Evolutionary conservation across 2,888 invertebrate genomes (phyloP), one percentile per base, ranked within the genome.

Genomic region (Metacarcinus magister): DNA sequence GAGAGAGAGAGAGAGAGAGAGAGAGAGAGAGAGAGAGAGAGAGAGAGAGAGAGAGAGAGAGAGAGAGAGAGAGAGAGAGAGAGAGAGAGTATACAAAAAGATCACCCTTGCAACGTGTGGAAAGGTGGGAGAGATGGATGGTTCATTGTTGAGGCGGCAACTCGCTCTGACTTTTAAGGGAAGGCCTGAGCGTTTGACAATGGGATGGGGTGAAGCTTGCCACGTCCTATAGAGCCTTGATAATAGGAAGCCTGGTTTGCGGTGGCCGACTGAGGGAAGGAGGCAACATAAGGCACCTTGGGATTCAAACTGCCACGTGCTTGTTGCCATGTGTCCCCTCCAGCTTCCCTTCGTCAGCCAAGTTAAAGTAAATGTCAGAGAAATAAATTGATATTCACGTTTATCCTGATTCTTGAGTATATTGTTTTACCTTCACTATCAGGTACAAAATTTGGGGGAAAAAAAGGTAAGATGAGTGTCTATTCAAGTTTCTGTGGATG

Each of bases 1-100:
- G 46, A 91, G 91, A 44, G 91, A 44, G 43, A 91, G 91, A 91
- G 91, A 91, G 91, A 91, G 91, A 91, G 91, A 91, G 91, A 67
- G 67, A 67, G 67, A 67, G 67, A 67, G 67, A 67, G 67, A 67
- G 67, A 23, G 23, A 67, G 7, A 23, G 23, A 67, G 67, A 23
- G 60, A 75, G 75, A 16, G 4, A 75, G n/a, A 28, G 28, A 28
- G 2, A 32, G 28, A 32, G 82, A 32, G 28, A 32, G 7, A 32
- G 32, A 10, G 7, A 32, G 32, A 10, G 10, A 32, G 32, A 32
- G 5, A 67, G 67, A 3, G 13, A 67, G 67, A 19, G 3, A 67
- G 67, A 2, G 19, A 67, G 67, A 19, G 13, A 67, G 8, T 8
- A 10, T 19, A 23, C 5, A 67, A 67, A 67, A 19, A 67, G 4